Percentiles rank a stretch among this genome's conserved stretches.
These are phyloP conservation scores for Resseliella maxima DNA, from an alignment of 2,888 invertebrate genomes.

Conservation along the genomic window DNA sequence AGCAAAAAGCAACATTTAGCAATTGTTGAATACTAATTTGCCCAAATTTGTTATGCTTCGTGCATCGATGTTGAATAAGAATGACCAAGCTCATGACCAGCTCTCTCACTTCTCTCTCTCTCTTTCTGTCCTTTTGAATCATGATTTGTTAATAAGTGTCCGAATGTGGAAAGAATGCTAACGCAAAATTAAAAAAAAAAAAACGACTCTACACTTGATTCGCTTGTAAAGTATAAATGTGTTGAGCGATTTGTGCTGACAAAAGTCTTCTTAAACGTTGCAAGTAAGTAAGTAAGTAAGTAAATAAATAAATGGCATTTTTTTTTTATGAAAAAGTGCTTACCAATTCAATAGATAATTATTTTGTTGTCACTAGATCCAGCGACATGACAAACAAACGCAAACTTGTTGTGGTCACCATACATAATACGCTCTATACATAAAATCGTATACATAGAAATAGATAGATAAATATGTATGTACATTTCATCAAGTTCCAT, in stretches of 20 bases:
- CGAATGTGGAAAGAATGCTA: slow-evolving; percentile 27
- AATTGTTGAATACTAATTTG: slow-evolving; percentile 38
- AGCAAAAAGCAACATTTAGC: not conserved
- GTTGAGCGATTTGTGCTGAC: not conserved
- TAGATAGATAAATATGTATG: not conserved
- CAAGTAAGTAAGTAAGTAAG: not conserved
- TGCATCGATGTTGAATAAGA: not conserved
- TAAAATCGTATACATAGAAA: not conserved
- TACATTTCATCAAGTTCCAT: slow-evolving; percentile 10
- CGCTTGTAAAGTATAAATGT: not conserved
- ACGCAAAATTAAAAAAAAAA: too few relatives aligned
- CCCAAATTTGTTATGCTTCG: slow-evolving; percentile 43
- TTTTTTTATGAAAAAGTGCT: slow-evolving; percentile 32
- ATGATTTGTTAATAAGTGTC: not conserved
- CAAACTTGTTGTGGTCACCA: not conserved
- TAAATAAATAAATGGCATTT: not conserved
- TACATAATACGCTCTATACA: too few relatives aligned
- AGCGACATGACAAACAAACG: not conserved
- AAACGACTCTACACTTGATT: too few relatives aligned
- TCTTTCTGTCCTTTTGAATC: too few relatives aligned
- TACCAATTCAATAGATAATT: slow-evolving; percentile 51
- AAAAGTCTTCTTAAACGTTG: not conserved
- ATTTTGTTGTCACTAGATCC: slow-evolving; percentile 41
- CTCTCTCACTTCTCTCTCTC: too few relatives aligned
- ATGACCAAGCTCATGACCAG: not conserved